Conservation (phyloP, 64 coral and sea anemone genomes). For the Acropora tenuis region DNA sequence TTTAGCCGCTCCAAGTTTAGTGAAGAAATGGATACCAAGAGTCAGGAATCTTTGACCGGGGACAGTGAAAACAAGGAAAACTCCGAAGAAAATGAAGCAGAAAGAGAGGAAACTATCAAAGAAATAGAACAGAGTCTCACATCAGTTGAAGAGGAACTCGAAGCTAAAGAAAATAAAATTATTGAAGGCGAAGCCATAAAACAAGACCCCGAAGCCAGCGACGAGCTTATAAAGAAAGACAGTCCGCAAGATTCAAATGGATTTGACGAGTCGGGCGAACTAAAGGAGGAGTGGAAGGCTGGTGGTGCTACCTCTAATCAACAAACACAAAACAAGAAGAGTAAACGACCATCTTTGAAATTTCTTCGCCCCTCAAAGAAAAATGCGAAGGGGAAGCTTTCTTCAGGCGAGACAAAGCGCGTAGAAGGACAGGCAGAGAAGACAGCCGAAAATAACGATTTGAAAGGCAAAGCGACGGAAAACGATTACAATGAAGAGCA, state of each 20-base stretch:
- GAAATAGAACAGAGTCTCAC: not conserved
- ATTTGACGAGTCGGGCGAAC: not conserved
- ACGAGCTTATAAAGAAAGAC: not conserved
- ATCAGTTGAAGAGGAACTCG: not conserved
- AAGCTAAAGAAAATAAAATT: not conserved
- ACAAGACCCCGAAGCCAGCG: not conserved
- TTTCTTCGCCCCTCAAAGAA: constrained; percentile 2
- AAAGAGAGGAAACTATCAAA: not conserved
- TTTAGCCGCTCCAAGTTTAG: not conserved
- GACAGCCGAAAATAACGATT: not conserved
- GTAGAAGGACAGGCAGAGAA: not conserved
- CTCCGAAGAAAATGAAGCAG: not conserved
- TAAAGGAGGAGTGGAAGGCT: not conserved
- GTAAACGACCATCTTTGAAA: not conserved
- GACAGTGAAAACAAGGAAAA: not conserved
- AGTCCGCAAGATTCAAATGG: not conserved
- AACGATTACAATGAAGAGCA: not conserved
- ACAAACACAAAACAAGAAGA: constrained; percentile 3
- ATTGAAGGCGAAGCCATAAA: not conserved
- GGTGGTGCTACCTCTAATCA: not conserved
- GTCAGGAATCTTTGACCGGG: not conserved
- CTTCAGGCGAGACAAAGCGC: not conserved
- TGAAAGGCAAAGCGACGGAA: not conserved
- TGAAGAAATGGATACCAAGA: not conserved
- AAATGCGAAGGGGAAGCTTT: not conserved